phyloP scores from a whole-genome alignment of 2,797 vertebrate species.

The Characodon lateralis region DNA sequence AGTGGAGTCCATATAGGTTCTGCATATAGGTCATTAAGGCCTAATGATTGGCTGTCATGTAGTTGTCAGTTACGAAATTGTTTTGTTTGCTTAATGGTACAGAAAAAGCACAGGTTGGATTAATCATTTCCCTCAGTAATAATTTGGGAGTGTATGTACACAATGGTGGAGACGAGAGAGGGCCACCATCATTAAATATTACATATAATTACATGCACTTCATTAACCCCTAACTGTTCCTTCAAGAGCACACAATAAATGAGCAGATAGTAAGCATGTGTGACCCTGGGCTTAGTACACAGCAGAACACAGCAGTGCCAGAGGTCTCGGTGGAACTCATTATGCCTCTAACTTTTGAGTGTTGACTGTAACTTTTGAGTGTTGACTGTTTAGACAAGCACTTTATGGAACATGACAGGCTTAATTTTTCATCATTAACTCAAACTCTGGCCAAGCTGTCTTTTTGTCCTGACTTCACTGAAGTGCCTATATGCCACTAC shows the following conservation, averaged over 20 bases:
- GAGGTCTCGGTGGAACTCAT: slow-evolving; percentile 58
- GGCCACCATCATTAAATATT: slow-evolving; percentile 59
- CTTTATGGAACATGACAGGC: slow-evolving; percentile 61
- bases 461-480: slow-evolving; percentile 6
- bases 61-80: slow-evolving; percentile 57
- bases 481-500: neutral
- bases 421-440: slow-evolving; percentile 54
- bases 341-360: slow-evolving; percentile 43
- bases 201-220: slow-evolving; percentile 60
- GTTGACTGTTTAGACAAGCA: slow-evolving; percentile 65
- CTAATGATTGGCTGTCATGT: slow-evolving; percentile 56
- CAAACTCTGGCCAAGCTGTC: slow-evolving; percentile 42
- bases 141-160: slow-evolving; percentile 44
- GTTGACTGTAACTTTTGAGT: too few species aligned
- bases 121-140: slow-evolving; percentile 52
- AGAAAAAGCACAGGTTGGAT: slow-evolving; percentile 64
- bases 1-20: slow-evolving; percentile 36
- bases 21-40: slow-evolving; percentile 60
- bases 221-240: slow-evolving; percentile 56
- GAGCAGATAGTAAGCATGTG: slow-evolving; percentile 26
- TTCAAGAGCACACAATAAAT: slow-evolving; percentile 25
- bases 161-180: neutral
- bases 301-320: slow-evolving; percentile 26
- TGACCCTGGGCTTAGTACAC: slow-evolving; percentile 39
- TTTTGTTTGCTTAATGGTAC: slow-evolving; percentile 48